Conservation (phyloP, 2,113 vertebrate species). For the Crotalus horridus region DNA sequence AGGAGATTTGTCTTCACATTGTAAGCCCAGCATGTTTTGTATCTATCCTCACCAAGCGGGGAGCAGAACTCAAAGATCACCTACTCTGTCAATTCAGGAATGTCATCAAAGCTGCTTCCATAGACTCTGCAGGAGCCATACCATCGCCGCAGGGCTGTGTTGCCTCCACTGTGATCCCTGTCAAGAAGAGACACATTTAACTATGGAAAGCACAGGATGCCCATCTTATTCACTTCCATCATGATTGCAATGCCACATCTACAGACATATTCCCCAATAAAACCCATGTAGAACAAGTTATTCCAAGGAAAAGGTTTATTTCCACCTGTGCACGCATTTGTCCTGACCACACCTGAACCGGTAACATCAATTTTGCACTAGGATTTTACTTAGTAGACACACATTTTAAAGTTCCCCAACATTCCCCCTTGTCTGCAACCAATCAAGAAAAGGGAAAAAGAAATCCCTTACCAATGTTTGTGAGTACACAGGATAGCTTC, state of each 20-base stretch:
- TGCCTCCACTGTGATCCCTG: constrained; percentile 98
- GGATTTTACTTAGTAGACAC: neutral
- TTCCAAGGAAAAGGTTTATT: neutral
- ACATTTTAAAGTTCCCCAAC: neutral
- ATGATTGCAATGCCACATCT: too few species aligned
- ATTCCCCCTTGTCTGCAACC: neutral
- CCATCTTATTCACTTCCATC: neutral
- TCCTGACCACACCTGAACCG: neutral
- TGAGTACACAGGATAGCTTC: constrained; percentile 96
- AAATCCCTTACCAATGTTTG: constrained; percentile 90
- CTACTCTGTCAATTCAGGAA: constrained; percentile 93
- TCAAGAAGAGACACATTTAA: neutral
- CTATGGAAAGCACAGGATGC: neutral
- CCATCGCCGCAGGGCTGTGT: constrained; percentile 75
- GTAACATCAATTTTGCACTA: neutral
- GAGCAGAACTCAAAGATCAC: constrained; percentile 43
- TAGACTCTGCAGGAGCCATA: constrained; percentile 85
- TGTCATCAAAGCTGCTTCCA: constrained; percentile 84
- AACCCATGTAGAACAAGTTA: neutral
- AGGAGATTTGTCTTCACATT: neutral
- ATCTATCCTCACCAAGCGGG: neutral
- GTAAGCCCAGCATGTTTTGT: neutral
- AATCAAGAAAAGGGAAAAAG: neutral
- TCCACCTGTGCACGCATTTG: neutral
- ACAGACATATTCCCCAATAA: neutral